Conservation (phyloP, 1,140 invertebrate species). For the Nephotettix cincticeps region DNA sequence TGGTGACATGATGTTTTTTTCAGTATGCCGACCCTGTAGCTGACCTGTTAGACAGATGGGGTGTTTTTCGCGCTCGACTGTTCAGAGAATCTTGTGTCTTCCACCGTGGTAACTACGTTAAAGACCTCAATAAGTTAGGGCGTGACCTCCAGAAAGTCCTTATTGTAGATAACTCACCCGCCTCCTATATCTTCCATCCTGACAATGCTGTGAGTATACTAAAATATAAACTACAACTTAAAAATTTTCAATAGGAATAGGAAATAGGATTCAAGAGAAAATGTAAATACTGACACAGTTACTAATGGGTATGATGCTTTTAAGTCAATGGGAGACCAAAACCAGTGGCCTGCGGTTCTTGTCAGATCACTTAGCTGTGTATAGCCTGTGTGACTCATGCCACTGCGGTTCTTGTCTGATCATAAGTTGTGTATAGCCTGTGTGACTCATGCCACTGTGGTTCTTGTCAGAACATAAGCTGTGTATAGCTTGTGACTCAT, state of each 20-base stretch:
- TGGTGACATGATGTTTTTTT: slow-evolving; percentile 35
- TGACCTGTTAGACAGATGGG: slow-evolving; percentile 96
- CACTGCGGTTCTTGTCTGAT: too few relatives aligned
- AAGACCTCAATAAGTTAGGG: slow-evolving; percentile 97
- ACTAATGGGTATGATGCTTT: too few relatives aligned
- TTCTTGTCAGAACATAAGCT: too few relatives aligned
- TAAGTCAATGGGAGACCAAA: too few relatives aligned
- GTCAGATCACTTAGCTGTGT: too few relatives aligned
- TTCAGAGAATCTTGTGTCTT: slow-evolving; percentile 99
- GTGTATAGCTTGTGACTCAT: too few relatives aligned
- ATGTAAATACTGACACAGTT: too few relatives aligned
- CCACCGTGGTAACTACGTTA: slow-evolving; percentile 99
- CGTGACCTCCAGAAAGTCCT: slow-evolving; percentile 95
- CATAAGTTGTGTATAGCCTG: too few relatives aligned
- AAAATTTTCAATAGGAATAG: not conserved
- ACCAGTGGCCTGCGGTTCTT: too few relatives aligned
- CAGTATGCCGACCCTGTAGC: slow-evolving; percentile 99
- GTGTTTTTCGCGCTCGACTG: slow-evolving; percentile 92
- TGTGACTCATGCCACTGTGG: too few relatives aligned
- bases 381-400: too few relatives aligned
- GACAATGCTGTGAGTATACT: slow-evolving; percentile 92
- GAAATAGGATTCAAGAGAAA: not conserved
- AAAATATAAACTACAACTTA: not conserved
- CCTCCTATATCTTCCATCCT: slow-evolving; percentile 99
- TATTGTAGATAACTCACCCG: slow-evolving; percentile 99